These are phyloP conservation scores for Sebastes ruberrimus DNA, from an alignment of 2,797 vertebrate species.

Conservation along the genomic window DNA sequence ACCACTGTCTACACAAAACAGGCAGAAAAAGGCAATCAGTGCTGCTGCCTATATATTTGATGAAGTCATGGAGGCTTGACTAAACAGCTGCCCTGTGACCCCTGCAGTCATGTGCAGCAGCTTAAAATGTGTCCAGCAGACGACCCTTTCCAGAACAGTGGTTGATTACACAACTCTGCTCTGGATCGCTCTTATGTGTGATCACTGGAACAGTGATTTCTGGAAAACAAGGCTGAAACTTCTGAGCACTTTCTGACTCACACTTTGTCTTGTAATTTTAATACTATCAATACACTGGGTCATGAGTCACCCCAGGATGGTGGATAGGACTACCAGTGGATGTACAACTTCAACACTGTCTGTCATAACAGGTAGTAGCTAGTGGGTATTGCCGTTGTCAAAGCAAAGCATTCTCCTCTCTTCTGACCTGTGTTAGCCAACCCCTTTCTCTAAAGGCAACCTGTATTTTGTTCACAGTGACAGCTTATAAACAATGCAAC, in stretches of 20 bases:
- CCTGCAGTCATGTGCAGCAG: constrained; percentile 57
- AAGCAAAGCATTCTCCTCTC: constrained; percentile 14
- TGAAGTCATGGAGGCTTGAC: constrained; percentile 42
- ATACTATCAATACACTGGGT: neutral
- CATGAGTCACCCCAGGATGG: neutral
- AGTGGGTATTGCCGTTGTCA: neutral
- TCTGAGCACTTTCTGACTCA: constrained; percentile 28
- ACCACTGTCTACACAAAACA: neutral
- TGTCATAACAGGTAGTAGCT: constrained; percentile 9
- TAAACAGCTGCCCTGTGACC: constrained; percentile 57
- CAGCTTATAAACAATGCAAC: constrained; percentile 53
- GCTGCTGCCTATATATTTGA: constrained; percentile 13
- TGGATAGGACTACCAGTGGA: neutral
- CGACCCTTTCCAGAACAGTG: constrained; percentile 62
- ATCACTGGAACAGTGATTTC: constrained; percentile 38
- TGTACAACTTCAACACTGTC: constrained; percentile 5
- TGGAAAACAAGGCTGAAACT: constrained; percentile 38
- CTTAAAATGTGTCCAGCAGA: constrained; percentile 58
- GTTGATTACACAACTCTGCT: constrained; percentile 59
- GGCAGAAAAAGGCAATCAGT: constrained; percentile 24
- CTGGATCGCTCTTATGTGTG: constrained; percentile 41
- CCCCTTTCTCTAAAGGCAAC: constrained; percentile 53
- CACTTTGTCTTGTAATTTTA: constrained; percentile 9
- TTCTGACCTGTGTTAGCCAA: neutral
- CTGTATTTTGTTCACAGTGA: constrained; percentile 36